A percentile compares a stretch with the other conserved stretches of the same genome.
Evolutionary conservation across 2,888 invertebrate species (phyloP).

Genomic region (Nesidiocoris tenuis): DNA sequence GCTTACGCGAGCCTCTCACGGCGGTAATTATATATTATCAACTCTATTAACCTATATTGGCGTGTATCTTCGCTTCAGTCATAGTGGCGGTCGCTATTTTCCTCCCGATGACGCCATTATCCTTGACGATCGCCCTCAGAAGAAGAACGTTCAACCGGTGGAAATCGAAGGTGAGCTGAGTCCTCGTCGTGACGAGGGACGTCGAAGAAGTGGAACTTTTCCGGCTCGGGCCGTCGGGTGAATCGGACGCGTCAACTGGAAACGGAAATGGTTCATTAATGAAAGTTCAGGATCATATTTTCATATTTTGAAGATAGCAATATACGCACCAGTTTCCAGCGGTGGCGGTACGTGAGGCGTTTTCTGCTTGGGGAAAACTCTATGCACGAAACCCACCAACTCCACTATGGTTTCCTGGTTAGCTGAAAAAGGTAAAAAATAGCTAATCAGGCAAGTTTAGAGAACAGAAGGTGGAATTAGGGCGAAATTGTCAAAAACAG

Average conservation of each 20-base stretch:
- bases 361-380: slow-evolving; percentile 59
- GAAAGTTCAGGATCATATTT: neutral
- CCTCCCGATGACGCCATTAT: slow-evolving; percentile 70
- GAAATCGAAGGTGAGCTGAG: slow-evolving; percentile 89
- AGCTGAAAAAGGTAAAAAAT: slow-evolving; percentile 59
- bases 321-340: slow-evolving; percentile 36
- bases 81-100: slow-evolving; percentile 94
- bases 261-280: neutral
- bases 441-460: too few relatives aligned
- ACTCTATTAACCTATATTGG: slow-evolving; percentile 73
- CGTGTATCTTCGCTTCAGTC: slow-evolving; percentile 85
- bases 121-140: slow-evolving; percentile 72
- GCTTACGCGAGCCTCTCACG: too few relatives aligned
- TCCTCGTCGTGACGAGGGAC: slow-evolving; percentile 56
- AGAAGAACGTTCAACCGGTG: slow-evolving; percentile 85
- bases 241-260: slow-evolving; percentile 28
- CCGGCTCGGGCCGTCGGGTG: slow-evolving; percentile 5
- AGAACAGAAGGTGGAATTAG: too few relatives aligned
- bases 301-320: neutral
- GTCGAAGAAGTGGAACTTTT: slow-evolving; percentile 26
- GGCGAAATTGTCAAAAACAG: neutral
- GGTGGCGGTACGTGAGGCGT: slow-evolving; percentile 51
- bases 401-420: slow-evolving; percentile 96
- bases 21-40: too few relatives aligned
- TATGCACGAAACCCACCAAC: slow-evolving; percentile 80